Evolutionary conservation across 2,888 invertebrate genomes (phyloP), one percentile per base, ranked within the genome.

Genomic region (Microdon myrmicae): DNA sequence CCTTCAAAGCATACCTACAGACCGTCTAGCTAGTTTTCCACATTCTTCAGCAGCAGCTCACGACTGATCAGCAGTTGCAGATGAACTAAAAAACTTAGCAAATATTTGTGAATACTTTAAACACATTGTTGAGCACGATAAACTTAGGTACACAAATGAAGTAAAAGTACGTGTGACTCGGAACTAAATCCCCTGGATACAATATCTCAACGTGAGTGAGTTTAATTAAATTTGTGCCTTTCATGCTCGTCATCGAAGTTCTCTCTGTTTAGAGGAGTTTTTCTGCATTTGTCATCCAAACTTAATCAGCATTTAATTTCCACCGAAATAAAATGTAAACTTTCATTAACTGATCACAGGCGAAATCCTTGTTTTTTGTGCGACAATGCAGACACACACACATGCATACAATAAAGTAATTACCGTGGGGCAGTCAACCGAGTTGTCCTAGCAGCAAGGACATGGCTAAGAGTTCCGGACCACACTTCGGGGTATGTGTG

Each of bases 211-310:
- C n/a, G n/a, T n/a, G n/a, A n/a, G n/a, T n/a, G n/a, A n/a, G n/a
- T 64, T 64, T 64, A 64, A 64, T 64, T 64, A 64, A 51, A 64
- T 56, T 64, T 56, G 64, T 23, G 51, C 61, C 55, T 64, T 64
- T 64, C 47, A 64, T 56, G 61, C 37, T 56, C 49, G 39, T 61
- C 55, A 56, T 39, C 41, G 41, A 49, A 61, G 45, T 55, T 55
- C 38, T 44, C 45, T 35, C 45, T 56, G 56, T 51, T 51, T 28
- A 35, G 39, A 31, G 32, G 5, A 23, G 4, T 54, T 38, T 45
- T 49, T 56, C 45, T 51, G 41, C 35, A 56, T 56, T 64, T 64
- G 45, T 45, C 51, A 23, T 35, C 26, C 29, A 26, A 45, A 51
- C 51, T 64, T 53, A 64, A 64, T 64, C 64, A 64, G 53, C 56